A percentile compares a stretch with the other conserved stretches of the same genome.
Conservation (phyloP, 1,140 invertebrate genomes). For the Polypedilum pembai region DNA sequence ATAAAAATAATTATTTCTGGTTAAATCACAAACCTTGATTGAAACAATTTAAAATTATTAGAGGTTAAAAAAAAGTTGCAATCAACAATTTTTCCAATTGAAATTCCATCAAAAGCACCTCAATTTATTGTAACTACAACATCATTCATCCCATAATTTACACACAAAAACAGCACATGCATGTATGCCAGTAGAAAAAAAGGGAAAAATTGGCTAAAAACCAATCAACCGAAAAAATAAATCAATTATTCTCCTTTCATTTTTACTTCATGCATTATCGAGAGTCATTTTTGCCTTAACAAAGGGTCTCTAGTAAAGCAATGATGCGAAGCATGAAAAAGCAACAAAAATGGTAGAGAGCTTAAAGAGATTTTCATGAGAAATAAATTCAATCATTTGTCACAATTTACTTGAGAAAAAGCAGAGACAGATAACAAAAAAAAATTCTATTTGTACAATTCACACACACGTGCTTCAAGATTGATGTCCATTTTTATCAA, state of each 20-base stretch:
- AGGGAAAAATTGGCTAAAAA: background rate
- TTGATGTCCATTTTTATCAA: background rate
- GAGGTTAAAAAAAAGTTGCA: no score
- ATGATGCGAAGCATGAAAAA: background rate
- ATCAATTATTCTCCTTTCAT: background rate
- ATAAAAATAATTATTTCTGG: no score
- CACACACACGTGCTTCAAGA: background rate
- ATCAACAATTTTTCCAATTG: no score
- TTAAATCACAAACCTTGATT: no score
- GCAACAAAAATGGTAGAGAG: background rate
- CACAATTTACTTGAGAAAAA: no score
- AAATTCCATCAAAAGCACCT: no score
- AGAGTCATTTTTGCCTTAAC: background rate
- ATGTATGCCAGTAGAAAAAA: background rate
- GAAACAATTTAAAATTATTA: no score
- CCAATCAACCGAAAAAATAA: constrained; percentile 23
- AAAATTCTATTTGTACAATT: background rate
- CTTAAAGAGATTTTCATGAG: background rate
- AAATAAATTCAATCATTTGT: background rate
- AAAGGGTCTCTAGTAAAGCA: background rate
- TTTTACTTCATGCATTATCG: background rate
- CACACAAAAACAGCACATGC: background rate
- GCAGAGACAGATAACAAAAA: background rate
- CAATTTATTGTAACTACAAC: no score
- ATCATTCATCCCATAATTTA: background rate